phyloP scores from a whole-genome alignment of 2,888 invertebrate genomes.

The Eumerus sabulonum region DNA sequence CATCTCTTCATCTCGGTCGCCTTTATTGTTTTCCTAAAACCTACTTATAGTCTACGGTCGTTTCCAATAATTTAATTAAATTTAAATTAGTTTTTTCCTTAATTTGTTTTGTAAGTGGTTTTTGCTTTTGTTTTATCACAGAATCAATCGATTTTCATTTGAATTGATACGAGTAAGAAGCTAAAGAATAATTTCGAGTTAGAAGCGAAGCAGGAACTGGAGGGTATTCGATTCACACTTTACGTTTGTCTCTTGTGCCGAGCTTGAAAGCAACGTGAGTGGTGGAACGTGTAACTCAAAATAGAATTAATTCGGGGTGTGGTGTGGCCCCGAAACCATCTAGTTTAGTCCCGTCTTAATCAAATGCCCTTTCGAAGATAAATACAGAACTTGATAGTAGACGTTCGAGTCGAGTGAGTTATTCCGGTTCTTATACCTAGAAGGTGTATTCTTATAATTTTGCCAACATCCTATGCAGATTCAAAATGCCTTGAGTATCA shows the following conservation, averaged over 20 bases:
- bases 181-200: constrained; percentile 22
- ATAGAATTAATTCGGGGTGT: too few relatives aligned
- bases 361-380: too few relatives aligned
- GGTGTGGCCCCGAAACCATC: too few relatives aligned
- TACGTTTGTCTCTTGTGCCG: constrained; percentile 17
- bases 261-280: not conserved
- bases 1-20: too few relatives aligned
- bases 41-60: constrained; percentile 14
- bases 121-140: constrained; percentile 44
- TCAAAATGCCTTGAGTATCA: too few relatives aligned
- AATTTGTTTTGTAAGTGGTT: constrained; percentile 11
- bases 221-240: constrained; percentile 24
- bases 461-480: too few relatives aligned
- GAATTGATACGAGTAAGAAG: not conserved
- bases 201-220: constrained; percentile 56
- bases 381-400: too few relatives aligned
- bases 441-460: too few relatives aligned
- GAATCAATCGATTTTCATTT: constrained; percentile 53
- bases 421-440: too few relatives aligned
- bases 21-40: constrained; percentile 10
- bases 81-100: constrained; percentile 12
- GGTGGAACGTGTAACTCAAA: too few relatives aligned
- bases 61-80: constrained; percentile 40
- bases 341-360: too few relatives aligned
- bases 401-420: too few relatives aligned